Conservation (phyloP, 2,797 vertebrate genomes). For the Rhinichthys osculus region DNA sequence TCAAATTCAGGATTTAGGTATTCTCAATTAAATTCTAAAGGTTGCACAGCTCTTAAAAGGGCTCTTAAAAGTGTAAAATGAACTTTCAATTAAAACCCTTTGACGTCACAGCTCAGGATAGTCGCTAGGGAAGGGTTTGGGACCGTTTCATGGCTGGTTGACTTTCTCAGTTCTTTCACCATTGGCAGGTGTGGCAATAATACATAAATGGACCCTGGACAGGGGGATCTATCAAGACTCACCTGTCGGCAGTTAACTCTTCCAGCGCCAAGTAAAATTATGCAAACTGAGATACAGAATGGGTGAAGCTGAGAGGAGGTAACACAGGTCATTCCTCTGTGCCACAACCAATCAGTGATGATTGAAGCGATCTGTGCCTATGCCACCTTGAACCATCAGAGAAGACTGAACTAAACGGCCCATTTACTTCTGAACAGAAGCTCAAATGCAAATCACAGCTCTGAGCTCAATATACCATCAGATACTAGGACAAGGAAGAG, state of each 20-base stretch:
- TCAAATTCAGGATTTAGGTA: neutral
- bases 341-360: constrained; percentile 48
- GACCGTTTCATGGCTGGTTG: neutral
- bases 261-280: neutral
- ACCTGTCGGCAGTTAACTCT: neutral
- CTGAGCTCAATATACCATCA: constrained; percentile 17
- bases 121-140: neutral
- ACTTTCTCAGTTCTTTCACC: neutral
- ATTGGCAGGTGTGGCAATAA: neutral
- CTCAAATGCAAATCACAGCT: constrained; percentile 29
- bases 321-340: constrained; percentile 28
- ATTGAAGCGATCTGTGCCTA: constrained; percentile 58
- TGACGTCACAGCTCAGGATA: neutral
- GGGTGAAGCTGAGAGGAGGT: neutral
- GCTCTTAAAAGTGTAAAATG: neutral
- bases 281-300: constrained; percentile 12
- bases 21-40: neutral
- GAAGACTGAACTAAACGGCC: constrained; percentile 19
- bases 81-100: neutral
- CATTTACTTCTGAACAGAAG: constrained; percentile 36
- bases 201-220: no score
- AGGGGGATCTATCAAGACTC: neutral
- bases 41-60: neutral
- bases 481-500: neutral
- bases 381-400: constrained; percentile 31